Base-by-base conservation (phyloP, 1,140 invertebrate species). In the Rhizoglyphus robini region DNA sequence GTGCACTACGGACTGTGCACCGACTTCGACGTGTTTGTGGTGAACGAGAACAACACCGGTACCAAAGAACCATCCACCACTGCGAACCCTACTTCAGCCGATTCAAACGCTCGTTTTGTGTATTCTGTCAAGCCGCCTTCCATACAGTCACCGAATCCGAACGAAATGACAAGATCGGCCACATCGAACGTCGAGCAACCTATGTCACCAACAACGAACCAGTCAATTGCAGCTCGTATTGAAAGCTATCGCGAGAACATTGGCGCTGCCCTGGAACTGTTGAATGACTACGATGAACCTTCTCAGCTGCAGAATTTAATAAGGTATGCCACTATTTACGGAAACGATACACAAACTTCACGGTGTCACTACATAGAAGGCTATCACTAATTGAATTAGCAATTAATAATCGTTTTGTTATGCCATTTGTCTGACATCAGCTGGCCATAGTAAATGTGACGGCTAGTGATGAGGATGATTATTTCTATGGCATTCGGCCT, bases 11-110 rank as follows among this genome's bases (percentile, higher is more conserved):
- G 58, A 27, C 15, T 29, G 23, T 60, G 58, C 29, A 60, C 58
- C 1, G 58, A 60, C 29, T 60, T 60, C 36, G 58, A 60, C 27
- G 58, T 60, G 13, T 60, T 60, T 60, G 58, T 60, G 11, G 58
- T 29, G 29, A 13, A 51, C 48, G 23, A 51, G 20, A 23, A 51
- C 48, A 51, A 23, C 48, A 51, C 23, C 48, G 29, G 3, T 27
- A 51, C 13, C 23, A 51, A 20, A 51, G 29, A 51, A 51, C 29
- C 23, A 51, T 20, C 48, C 15, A 51, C 23, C 15, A 51, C 48
- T 13, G 23, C 48, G 13, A 51, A 13, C 13, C 23, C 23, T 51
- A 51, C 3, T 25, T 18, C 36, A 11, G 18, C 18, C 18, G 36
- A 41, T 41, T 41, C 8, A 18, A 41, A 41, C 18, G 8, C 8